Percentiles rank a stretch among this genome's conserved stretches.
phyloP scores from a whole-genome alignment of 2,797 vertebrate species.

The Naso thynnoides region DNA sequence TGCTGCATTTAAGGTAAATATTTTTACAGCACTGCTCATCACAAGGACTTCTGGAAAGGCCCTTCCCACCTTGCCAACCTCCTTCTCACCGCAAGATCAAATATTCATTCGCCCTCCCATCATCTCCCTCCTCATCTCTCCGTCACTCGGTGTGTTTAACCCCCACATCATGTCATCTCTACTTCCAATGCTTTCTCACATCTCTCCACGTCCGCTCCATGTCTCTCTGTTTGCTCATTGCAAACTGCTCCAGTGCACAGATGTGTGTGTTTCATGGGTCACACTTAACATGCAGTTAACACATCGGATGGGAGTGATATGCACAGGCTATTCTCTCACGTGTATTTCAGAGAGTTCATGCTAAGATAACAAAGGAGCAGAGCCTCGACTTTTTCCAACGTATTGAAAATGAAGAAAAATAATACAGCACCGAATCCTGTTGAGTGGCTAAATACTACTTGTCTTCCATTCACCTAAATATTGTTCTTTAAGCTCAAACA shows the following conservation, averaged over 20 bases:
- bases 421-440: not conserved
- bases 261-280: slow-evolving; percentile 38
- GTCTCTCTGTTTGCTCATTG: slow-evolving; percentile 8
- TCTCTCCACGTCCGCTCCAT: slow-evolving; percentile 31
- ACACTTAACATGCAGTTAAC: slow-evolving; percentile 81
- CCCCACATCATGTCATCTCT: slow-evolving; percentile 51
- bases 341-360: not conserved
- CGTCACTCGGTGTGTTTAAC: slow-evolving; percentile 65
- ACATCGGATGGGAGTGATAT: slow-evolving; percentile 69
- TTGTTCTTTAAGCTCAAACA: not conserved
- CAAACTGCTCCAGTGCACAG: not conserved
- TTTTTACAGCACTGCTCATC: slow-evolving; percentile 86
- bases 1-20: slow-evolving; percentile 90
- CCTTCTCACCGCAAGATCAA: slow-evolving; percentile 80
- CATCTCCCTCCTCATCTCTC: slow-evolving; percentile 42
- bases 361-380: slow-evolving; percentile 6
- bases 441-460: slow-evolving; percentile 3
- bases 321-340: not conserved
- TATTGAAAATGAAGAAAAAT: not conserved
- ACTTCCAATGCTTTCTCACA: too few species aligned
- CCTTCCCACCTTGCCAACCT: slow-evolving; percentile 38
- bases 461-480: not conserved
- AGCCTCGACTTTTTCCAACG: not conserved
- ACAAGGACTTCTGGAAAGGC: slow-evolving; percentile 81
- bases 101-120: slow-evolving; percentile 84